Conservation (phyloP, 2,888 invertebrate species). For the Panopea generosa region DNA sequence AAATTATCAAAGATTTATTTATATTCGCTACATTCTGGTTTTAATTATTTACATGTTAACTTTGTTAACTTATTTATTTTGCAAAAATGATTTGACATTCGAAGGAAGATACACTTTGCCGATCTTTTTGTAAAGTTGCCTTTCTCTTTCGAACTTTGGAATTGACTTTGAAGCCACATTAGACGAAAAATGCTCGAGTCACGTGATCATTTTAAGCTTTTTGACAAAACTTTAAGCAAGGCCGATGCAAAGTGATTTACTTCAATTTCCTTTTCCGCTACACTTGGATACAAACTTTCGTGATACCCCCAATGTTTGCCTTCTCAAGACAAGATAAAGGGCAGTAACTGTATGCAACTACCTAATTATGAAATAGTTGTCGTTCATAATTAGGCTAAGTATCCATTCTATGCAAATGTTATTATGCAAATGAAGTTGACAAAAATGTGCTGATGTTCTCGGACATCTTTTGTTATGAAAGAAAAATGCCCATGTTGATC, state of each 20-base stretch:
- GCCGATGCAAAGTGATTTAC: slow-evolving; percentile 41
- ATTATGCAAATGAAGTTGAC: no score
- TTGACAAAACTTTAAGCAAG: slow-evolving; percentile 4
- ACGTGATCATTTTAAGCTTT: slow-evolving; percentile 11
- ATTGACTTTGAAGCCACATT: slow-evolving; percentile 16
- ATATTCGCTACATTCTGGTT: slow-evolving; percentile 40
- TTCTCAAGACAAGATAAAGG: slow-evolving; percentile 35
- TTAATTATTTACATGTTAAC: slow-evolving; percentile 23
- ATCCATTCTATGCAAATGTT: no score
- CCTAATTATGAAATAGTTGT: no score
- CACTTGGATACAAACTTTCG: slow-evolving; percentile 18
- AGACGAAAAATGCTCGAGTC: slow-evolving; percentile 28
- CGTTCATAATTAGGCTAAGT: no score
- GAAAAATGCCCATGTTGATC: slow-evolving; percentile 37
- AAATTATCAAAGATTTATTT: slow-evolving; percentile 1
- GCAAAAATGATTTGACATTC: slow-evolving; percentile 14
- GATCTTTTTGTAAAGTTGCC: slow-evolving; percentile 34
- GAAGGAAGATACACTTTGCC: slow-evolving; percentile 39
- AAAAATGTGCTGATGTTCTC: no score
- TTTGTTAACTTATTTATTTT: slow-evolving; percentile 29
- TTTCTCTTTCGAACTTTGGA: slow-evolving; percentile 41
- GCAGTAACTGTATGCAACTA: slow-evolving; percentile 20
- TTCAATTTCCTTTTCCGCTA: slow-evolving; percentile 7
- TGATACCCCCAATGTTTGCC: slow-evolving; percentile 16
- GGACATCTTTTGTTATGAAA: no score